These are phyloP conservation scores for Hoplostethus atlanticus DNA, from an alignment of 2,797 vertebrate species.

Conservation along the genomic window DNA sequence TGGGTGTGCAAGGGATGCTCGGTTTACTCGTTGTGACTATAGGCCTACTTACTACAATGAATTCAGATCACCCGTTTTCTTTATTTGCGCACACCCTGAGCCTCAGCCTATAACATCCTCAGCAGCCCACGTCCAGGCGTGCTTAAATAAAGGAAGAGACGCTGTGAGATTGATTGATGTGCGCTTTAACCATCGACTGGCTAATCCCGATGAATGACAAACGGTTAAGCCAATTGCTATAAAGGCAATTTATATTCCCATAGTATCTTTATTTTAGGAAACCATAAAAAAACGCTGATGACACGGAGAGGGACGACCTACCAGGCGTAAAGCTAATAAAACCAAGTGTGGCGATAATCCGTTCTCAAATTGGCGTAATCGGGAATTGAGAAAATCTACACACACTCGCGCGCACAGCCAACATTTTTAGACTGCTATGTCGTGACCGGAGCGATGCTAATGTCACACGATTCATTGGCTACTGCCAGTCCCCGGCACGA, in stretches of 20 bases:
- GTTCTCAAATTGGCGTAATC: conserved; percentile 58
- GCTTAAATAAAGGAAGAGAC: conserved; percentile 56
- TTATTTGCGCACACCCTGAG: conserved; percentile 44
- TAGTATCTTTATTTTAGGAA: conserved; percentile 80
- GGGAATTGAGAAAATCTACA: conserved; percentile 35
- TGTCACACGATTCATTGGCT: conserved; percentile 70
- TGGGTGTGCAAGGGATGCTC: conserved; percentile 9
- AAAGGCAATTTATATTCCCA: conserved; percentile 74
- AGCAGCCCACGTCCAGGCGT: conserved; percentile 66
- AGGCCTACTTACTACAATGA: conserved; percentile 28
- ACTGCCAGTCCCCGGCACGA: conserved; percentile 52
- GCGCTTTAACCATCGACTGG: conserved; percentile 79
- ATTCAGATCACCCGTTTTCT: conserved; percentile 36
- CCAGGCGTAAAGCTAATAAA: conserved; percentile 69
- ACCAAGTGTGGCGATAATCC: conserved; percentile 59
- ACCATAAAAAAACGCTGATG: conserved; percentile 56
- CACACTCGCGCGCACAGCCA: conserved; percentile 24
- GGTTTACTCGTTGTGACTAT: conserved; percentile 33
- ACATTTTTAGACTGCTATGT: conserved; percentile 63
- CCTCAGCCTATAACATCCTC: conserved; percentile 60
- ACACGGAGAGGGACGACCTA: conserved; percentile 67
- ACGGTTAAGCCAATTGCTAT: conserved; percentile 79
- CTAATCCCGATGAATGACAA: conserved; percentile 79
- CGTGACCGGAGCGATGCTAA: conserved; percentile 80
- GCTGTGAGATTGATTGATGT: conserved; percentile 77